Conservation (phyloP, 2,797 vertebrate genomes). For the Monodelphis domestica region DNA sequence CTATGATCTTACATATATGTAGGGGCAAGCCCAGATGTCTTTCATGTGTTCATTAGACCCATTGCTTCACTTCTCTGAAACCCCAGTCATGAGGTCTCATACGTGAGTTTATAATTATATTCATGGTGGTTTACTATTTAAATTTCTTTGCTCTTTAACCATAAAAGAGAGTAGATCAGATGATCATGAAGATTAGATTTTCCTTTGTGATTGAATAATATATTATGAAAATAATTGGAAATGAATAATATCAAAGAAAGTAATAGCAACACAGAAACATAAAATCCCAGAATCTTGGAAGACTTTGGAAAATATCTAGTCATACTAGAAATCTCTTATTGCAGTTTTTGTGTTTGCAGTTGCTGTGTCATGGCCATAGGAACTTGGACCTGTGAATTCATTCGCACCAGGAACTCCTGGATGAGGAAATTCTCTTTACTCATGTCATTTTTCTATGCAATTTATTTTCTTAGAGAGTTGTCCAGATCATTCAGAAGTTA, state of each 20-base stretch:
- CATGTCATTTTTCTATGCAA: not conserved
- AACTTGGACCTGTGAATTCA: not conserved
- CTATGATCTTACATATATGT: not conserved
- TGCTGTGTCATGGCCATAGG: not conserved
- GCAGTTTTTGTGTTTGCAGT: not conserved
- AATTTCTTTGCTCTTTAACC: not conserved
- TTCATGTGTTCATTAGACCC: not conserved
- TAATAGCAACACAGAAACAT: not conserved
- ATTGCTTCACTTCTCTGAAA: not conserved
- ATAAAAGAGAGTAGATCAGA: not conserved
- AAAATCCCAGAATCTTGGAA: not conserved
- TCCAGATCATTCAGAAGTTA: not conserved
- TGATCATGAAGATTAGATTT: not conserved
- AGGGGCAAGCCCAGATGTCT: not conserved
- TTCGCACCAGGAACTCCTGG: not conserved
- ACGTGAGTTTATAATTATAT: not conserved
- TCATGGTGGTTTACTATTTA: not conserved
- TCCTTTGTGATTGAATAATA: not conserved
- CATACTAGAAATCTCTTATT: not conserved
- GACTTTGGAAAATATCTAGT: not conserved
- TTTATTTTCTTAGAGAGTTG: not conserved
- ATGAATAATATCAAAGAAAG: not conserved
- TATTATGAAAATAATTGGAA: not conserved
- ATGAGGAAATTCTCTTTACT: not conserved
- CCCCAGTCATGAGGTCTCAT: not conserved